phyloP scores from a whole-genome alignment of 1,140 invertebrate genomes.

The Bombus polaris region DNA sequence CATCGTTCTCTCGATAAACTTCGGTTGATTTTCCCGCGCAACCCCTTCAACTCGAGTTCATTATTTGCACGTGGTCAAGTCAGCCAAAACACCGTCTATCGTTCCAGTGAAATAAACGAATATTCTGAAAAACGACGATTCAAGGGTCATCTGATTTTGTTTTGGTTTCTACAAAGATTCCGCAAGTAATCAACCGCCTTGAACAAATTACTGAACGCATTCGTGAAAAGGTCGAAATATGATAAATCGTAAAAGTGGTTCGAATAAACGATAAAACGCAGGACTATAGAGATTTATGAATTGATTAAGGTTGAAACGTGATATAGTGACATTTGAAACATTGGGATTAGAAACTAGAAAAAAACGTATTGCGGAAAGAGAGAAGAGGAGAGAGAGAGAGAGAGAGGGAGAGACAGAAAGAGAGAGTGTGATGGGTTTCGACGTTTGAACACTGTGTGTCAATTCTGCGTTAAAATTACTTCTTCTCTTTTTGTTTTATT shows the following conservation, averaged over 20 bases:
- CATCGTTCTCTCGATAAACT: neutral
- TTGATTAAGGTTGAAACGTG: neutral
- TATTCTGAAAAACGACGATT: no score
- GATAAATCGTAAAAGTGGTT: neutral
- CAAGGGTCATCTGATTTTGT: no score
- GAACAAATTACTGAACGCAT: neutral
- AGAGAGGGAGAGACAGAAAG: no score
- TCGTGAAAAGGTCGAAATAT: neutral
- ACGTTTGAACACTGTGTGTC: neutral
- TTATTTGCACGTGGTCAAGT: neutral
- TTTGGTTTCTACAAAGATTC: no score
- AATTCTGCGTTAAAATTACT: neutral
- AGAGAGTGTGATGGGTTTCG: neutral
- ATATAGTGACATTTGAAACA: neutral
- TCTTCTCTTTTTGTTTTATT: no score
- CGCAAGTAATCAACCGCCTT: neutral
- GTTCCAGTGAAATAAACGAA: neutral
- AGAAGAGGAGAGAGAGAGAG: no score
- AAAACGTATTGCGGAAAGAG: no score
- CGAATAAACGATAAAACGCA: neutral
- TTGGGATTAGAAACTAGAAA: neutral
- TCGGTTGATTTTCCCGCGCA: conserved; percentile 28
- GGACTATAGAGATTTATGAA: neutral
- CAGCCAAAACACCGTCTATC: no score
- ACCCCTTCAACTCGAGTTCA: neutral